These are phyloP conservation scores for Drosophila albomicans DNA, from an alignment of 1,140 invertebrate species.

Conservation along the genomic window DNA sequence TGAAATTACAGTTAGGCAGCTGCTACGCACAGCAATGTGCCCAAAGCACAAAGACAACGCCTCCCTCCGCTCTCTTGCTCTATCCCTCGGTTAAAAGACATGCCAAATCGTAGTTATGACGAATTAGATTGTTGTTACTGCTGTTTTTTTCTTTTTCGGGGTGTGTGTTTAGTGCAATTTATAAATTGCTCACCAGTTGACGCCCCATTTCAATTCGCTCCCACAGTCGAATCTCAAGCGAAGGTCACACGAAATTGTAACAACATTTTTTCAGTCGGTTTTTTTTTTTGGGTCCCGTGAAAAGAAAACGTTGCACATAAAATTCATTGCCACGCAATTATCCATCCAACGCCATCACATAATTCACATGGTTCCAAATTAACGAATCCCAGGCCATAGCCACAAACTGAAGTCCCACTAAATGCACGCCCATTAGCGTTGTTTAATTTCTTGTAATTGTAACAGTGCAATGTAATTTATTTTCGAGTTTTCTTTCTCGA, in stretches of 20 bases:
- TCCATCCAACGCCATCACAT: conserved; percentile 36
- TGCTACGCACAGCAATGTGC: conserved; percentile 73
- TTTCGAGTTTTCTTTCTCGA: conserved; percentile 25
- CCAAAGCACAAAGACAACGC: conserved; percentile 23
- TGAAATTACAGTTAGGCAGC: conserved; percentile 72
- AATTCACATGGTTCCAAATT: conserved; percentile 65
- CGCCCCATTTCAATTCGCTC: conserved; percentile 42
- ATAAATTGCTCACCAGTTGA: conserved; percentile 51
- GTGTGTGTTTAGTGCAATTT: conserved; percentile 64
- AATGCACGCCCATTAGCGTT: conserved; percentile 72
- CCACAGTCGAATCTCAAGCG: conserved; percentile 15
- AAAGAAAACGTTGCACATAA: conserved; percentile 67
- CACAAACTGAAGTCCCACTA: conserved; percentile 28
- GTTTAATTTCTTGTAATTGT: conserved; percentile 68
- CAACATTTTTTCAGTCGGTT: conserved; percentile 21
- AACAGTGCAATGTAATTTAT: conserved; percentile 70
- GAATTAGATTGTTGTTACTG: conserved; percentile 25
- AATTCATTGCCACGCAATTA: conserved; percentile 75
- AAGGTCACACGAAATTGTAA: conserved; percentile 53
- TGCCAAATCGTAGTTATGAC: conserved; percentile 40
- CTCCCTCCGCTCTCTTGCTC: background rate
- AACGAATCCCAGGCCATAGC: conserved; percentile 43
- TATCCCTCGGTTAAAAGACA: conserved; percentile 9
- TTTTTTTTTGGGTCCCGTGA: conserved; percentile 21
- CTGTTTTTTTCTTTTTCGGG: conserved; percentile 16